These are phyloP conservation scores for Aix galericulata DNA, from an alignment of 2,113 vertebrate genomes.

Conservation along the genomic window DNA sequence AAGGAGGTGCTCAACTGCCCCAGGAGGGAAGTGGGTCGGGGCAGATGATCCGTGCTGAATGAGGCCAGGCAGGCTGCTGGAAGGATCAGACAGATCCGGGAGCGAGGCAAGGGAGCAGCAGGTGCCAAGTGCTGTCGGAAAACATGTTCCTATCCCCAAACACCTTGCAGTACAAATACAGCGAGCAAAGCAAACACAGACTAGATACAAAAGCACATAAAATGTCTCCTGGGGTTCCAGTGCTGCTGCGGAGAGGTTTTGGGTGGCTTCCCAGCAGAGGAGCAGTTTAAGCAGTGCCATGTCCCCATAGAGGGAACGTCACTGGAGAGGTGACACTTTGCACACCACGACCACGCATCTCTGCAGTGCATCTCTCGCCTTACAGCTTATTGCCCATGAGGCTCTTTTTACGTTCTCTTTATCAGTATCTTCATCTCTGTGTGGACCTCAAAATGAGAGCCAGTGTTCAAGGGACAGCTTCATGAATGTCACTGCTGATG, in stretches of 20 bases:
- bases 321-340: accelerated
- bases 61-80: background rate
- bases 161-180: accelerated
- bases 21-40: background rate
- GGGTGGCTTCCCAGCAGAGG: background rate
- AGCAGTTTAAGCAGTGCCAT: accelerated
- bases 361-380: background rate
- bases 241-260: background rate
- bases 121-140: background rate
- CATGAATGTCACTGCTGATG: background rate
- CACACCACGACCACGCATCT: accelerated
- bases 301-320: background rate
- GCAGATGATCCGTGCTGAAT: accelerated
- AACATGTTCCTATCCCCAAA: accelerated
- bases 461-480: background rate
- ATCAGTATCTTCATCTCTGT: background rate
- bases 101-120: background rate
- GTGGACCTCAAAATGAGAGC: background rate
- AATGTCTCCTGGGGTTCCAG: background rate
- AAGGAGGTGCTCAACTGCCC: background rate
- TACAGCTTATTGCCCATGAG: background rate
- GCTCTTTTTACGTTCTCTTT: background rate
- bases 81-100: background rate
- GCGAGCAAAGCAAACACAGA: background rate
- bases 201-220: background rate